Evolutionary conservation across 30 jellyfish, hydroid and myxozoan genomes (phyloP).

Genomic region (Pseudorhiza aurosa): DNA sequence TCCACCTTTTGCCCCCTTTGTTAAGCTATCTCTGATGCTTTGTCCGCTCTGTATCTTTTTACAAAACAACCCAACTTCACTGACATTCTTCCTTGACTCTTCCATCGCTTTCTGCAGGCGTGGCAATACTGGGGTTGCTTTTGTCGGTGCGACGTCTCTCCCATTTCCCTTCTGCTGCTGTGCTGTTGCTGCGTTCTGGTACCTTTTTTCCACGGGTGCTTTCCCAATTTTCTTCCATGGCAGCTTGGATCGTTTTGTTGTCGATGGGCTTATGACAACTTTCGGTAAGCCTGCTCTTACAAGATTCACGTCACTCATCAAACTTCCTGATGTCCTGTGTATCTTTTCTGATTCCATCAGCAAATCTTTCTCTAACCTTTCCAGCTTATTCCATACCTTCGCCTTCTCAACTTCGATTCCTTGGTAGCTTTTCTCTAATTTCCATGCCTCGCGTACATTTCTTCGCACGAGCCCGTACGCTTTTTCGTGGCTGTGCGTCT

Average conservation of each 20-base stretch:
- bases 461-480: slow-evolving; percentile 19
- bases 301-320: neutral
- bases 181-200: neutral
- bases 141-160: neutral
- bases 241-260: slow-evolving; percentile 36
- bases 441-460: slow-evolving; percentile 46
- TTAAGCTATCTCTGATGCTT: neutral
- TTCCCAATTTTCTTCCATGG: slow-evolving; percentile 39
- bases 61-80: slow-evolving; percentile 20
- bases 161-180: neutral
- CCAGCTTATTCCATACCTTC: neutral
- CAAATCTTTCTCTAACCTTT: slow-evolving; percentile 24
- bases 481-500: neutral
- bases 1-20: neutral
- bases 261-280: slow-evolving; percentile 29
- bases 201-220: neutral
- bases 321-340: slow-evolving; percentile 28
- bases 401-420: slow-evolving; percentile 21
- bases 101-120: slow-evolving; percentile 39
- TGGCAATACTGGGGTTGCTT: slow-evolving; percentile 1
- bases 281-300: slow-evolving; percentile 28
- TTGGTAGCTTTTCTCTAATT: slow-evolving; percentile 23
- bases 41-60: neutral
- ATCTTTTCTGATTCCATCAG: slow-evolving; percentile 18
- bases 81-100: slow-evolving; percentile 22